Evolutionary conservation across 2,797 vertebrate genomes (phyloP), one percentile per base, ranked within the genome.

Genomic region (Remorina albescens): DNA sequence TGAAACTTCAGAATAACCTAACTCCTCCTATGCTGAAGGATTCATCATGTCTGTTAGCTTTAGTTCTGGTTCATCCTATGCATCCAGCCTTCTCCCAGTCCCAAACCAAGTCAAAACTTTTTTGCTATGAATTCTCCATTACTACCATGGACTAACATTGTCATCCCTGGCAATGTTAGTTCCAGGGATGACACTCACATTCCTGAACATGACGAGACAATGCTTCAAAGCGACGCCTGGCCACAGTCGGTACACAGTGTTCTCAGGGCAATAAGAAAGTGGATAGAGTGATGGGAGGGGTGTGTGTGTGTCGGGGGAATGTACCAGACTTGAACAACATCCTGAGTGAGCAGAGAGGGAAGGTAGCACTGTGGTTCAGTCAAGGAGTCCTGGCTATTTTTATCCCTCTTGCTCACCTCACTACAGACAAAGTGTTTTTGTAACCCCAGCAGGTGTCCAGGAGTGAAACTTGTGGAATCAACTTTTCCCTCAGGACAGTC

Each of bases 241-340:
- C 73, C 78, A 13, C 47, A 51, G 64, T 76, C 57, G 71, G 82
- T 70, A 86, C 80, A 84, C 42, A 84, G 74, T 76, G 79, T 85
- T 76, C 82, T 76, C 30, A 61, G 54, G n/a, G 50, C 50, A 47
- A 58, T 11, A 36, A 49, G 51, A 32, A 74, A 36, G 68, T 54
- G 47, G 51, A 58, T 42, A 62, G 32, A 51, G 11, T 23, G 54
- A 78, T 70, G 55, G 26, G 57, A 39, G 71, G 62, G 55, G 50
- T 6, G 26, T 53, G 44, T 68, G 62, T 55, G 50, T 3, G 30
- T 66, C 50, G 18, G 68, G 57, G 76, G 88, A 91, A 91, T 89
- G 90, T 83, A 81, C 81, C 83, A 82, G 84, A 82, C 70, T 86
- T 86, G 59, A 87, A 88, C 74, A 86, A 88, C 88, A 88, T 84